A percentile compares a stretch with the other conserved stretches of the same genome.
These are phyloP conservation scores for Proterorhinus semilunaris DNA, from an alignment of 2,113 vertebrate genomes.

Conservation along the genomic window DNA sequence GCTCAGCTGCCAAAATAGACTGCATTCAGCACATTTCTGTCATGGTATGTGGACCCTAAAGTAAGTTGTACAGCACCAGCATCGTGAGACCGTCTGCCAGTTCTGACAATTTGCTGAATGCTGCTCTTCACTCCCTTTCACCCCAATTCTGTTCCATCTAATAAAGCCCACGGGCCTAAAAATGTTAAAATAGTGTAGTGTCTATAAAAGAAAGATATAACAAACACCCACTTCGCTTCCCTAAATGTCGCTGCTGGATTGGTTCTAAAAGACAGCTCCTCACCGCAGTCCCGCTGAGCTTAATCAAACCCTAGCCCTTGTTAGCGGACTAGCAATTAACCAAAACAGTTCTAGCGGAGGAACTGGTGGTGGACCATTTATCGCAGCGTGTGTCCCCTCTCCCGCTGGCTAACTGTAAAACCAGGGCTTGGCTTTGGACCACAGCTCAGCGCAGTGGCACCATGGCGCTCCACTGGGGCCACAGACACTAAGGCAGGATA, in stretches of 20 bases:
- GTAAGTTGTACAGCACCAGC: too few species aligned
- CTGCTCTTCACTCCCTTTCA: too few species aligned
- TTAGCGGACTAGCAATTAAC: conserved; percentile 65
- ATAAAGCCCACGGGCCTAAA: too few species aligned
- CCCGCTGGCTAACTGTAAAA: conserved; percentile 36
- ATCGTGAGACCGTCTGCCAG: too few species aligned
- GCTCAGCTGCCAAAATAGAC: too few species aligned
- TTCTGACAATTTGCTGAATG: too few species aligned
- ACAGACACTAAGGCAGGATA: conserved; percentile 60
- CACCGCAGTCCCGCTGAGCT: conserved; percentile 46
- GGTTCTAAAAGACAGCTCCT: conserved; percentile 36
- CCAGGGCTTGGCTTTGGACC: conserved; percentile 18
- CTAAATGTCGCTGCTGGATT: background rate
- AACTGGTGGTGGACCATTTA: conserved; percentile 62
- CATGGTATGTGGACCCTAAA: too few species aligned
- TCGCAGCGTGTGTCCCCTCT: conserved; percentile 54
- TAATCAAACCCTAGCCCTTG: conserved; percentile 61
- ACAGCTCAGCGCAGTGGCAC: conserved; percentile 43
- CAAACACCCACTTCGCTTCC: too few species aligned
- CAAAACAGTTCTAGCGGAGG: conserved; percentile 61
- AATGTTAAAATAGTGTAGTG: too few species aligned
- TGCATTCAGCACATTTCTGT: too few species aligned
- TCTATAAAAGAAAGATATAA: too few species aligned
- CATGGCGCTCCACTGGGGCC: conserved; percentile 45
- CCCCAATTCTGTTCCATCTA: too few species aligned